Base-by-base conservation (phyloP, 2,113 vertebrate species). In the Pseudorasbora parva region DNA sequence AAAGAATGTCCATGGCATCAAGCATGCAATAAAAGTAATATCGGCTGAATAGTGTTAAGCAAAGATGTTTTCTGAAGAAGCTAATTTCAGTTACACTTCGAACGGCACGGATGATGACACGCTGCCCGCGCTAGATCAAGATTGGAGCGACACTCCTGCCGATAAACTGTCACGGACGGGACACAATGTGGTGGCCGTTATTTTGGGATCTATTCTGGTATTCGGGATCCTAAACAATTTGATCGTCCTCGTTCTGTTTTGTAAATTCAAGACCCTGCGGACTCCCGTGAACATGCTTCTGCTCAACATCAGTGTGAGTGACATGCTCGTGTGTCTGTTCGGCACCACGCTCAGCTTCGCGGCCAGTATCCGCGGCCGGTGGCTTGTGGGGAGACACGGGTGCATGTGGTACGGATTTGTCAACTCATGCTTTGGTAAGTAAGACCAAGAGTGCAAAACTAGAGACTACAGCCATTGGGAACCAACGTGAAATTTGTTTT, bases 371-470 rank as follows among this genome's bases (percentile, higher is more conserved):
- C 92, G 86, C 0, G 95, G 96, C 6, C 92, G 75, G 76, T 97
- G 96, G 96, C 93, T 97, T 54, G 93, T 95, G 87, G 96, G 96
- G 30, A 90, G 91, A 57, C 91, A 93, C 72, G 94, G 96, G 21
- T 97, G 96, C 82, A 94, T 91, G 86, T 97, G 96, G 96, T 97
- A 97, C 78, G 96, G 96, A 73, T 97, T 97, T 93, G 94, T 96
- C 94, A 97, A 97, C 91, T 96, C 96, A 78, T 97, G 96, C 90
- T 97, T 97, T 81, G 96, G 96, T 97, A 25, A 64, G 77, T 78
- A 77, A 77, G 33, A 5, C 37, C 37, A 30, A 30, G 10, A 14
- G 7, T 49, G 25, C 69, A 73, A 14, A 12, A 25, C 43, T 37
- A 37, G 0, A 7, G 37, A 0, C 5, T 37, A 37, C 1, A 37